Conservation (phyloP, 2,113 vertebrate species). For the Corydoras sp. region DNA sequence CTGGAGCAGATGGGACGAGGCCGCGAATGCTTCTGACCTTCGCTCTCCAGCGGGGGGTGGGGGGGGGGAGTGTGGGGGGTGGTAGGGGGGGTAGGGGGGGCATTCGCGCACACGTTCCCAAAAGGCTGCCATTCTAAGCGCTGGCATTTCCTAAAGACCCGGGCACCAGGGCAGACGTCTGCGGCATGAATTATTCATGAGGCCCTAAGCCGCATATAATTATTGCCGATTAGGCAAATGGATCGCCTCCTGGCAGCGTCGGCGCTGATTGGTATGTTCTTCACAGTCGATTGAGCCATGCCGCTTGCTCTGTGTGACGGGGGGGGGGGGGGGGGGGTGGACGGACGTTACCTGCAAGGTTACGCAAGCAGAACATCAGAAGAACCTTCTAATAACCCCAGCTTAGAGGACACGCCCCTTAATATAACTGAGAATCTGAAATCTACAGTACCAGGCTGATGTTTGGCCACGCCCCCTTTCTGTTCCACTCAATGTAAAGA, state of each 20-base stretch:
- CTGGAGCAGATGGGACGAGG: no score
- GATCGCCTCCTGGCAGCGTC: conserved; percentile 47
- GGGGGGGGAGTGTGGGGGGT: no score
- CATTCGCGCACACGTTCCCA: conserved; percentile 15
- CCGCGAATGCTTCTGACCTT: no score
- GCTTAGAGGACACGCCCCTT: no score
- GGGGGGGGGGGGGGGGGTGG: no score
- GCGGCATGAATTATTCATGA: conserved; percentile 54
- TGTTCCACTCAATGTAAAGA: not conserved
- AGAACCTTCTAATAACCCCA: not conserved
- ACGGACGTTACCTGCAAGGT: not conserved
- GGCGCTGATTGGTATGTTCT: conserved; percentile 28
- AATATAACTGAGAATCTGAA: no score
- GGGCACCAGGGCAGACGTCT: conserved; percentile 43
- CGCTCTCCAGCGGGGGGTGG: no score
- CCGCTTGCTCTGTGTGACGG: conserved; percentile 28
- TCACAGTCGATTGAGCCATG: conserved; percentile 44
- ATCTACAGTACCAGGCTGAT: no score
- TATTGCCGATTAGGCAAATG: conserved; percentile 53
- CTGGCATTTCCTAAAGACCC: conserved; percentile 33
- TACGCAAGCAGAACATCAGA: not conserved
- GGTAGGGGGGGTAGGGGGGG: no score
- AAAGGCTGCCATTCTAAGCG: conserved; percentile 24
- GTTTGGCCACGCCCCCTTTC: not conserved
- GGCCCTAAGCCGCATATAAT: conserved; percentile 50